Base-by-base conservation (phyloP, 1,140 invertebrate species). In the Augochlora pura region DNA sequence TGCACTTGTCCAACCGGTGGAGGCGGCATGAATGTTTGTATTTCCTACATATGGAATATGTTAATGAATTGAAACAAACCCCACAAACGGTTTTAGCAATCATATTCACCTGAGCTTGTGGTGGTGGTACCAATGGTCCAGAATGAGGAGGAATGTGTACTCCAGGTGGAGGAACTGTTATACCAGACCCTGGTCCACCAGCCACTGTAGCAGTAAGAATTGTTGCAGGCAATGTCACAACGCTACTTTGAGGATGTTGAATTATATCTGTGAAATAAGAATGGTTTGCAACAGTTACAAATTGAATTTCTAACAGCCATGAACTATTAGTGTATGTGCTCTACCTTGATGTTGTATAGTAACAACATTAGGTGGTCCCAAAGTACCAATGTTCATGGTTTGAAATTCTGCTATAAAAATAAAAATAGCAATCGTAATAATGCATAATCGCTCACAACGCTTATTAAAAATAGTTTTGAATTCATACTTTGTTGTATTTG, bases 341-440 rank as follows among this genome's bases (percentile, higher is more conserved):
- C 63, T 89, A 92, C 91, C 91, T 91, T 93, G 93, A 88, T 93
- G 92, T 79, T 93, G 92, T 82, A 93, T 93, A 57, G 93, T 92
- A 76, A 93, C 92, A 60, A 93, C 88, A 79, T 93, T 93, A 67
- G 92, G 91, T 85, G 93, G 93, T 49, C 88, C 91, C 42, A 93
- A 83, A 73, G 91, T 87, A 73, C 92, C 92, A 70, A 93, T 92
- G 77, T 93, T 93, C 91, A 93, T 93, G 27, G 92, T 92, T 90
- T 93, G 93, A 77, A 93, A 93, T 87, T 93, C 91, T 67, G 92
- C 92, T 92, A 66, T 18, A 88, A 85, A 86, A 70, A 76, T 62
- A 46, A 63, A 81, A 71, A 77, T 79, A 64, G 76, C 46, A 66
- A 60, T 78, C 25, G 72, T 66, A 39, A 74, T 54, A 82, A 73